Evolutionary conservation across 1,140 invertebrate genomes (phyloP).

Genomic region (Globodera rostochiensis): DNA sequence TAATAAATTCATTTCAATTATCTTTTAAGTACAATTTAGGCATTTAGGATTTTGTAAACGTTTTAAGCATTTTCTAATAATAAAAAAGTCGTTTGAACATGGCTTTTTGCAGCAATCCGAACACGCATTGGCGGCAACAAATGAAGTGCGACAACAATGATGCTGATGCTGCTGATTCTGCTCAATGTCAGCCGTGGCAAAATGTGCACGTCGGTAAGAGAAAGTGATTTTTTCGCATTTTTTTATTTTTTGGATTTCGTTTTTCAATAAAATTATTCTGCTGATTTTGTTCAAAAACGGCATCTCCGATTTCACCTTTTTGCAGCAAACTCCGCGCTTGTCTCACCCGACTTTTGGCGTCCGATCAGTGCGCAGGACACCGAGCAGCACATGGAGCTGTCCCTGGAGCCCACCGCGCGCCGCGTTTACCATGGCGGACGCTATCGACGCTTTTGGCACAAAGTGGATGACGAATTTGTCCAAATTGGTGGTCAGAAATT

Average conservation of each 20-base stretch:
- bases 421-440: constrained; percentile 41
- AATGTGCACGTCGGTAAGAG: not conserved
- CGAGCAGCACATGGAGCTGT: constrained; percentile 38
- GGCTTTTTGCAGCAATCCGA: constrained; percentile 14
- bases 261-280: constrained; percentile 13
- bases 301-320: constrained; percentile 25
- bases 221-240: constrained; percentile 18
- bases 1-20: too few relatives aligned
- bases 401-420: constrained; percentile 31
- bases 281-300: constrained; percentile 3
- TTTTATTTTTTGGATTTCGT: not conserved
- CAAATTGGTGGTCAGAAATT: not conserved
- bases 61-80: not conserved
- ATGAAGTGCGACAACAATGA: not conserved
- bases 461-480: constrained; percentile 24
- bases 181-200: not conserved
- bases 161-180: constrained; percentile 2
- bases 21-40: too few relatives aligned
- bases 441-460: constrained; percentile 37
- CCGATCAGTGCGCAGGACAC: constrained; percentile 33
- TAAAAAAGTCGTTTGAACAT: constrained; percentile 9
- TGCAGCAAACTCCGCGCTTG: not conserved
- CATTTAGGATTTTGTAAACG: too few relatives aligned
- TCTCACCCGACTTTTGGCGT: constrained; percentile 28
- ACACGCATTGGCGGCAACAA: constrained; percentile 13